Percentiles rank a stretch among this genome's conserved stretches.
Evolutionary conservation across 2,113 vertebrate genomes (phyloP).

Genomic region (Baryphthengus martii): DNA sequence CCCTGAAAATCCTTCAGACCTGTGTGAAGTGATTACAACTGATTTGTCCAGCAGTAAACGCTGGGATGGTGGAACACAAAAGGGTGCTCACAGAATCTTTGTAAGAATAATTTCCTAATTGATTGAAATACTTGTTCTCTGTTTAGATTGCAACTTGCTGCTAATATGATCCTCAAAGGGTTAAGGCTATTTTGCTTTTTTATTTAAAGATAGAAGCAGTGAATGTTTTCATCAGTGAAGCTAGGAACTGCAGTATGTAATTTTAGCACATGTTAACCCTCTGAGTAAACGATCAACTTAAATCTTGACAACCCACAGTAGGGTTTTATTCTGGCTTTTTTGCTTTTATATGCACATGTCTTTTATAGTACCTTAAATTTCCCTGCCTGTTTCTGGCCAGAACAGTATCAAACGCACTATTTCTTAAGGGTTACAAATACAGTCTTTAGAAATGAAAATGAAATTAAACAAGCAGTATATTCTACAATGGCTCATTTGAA

Average conservation of each 20-base stretch:
- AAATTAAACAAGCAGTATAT: neutral
- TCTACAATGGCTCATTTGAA: neutral
- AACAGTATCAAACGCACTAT: neutral
- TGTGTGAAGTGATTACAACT: constrained; percentile 66
- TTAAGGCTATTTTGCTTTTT: constrained; percentile 76
- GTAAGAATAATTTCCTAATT: constrained; percentile 64
- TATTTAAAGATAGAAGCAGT: constrained; percentile 75
- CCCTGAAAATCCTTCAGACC: constrained; percentile 66
- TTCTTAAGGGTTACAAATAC: constrained; percentile 13
- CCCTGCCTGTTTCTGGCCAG: constrained; percentile 22
- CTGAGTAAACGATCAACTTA: constrained; percentile 70
- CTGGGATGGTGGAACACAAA: constrained; percentile 60
- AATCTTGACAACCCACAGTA: constrained; percentile 19
- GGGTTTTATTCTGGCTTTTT: constrained; percentile 64
- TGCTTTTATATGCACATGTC: constrained; percentile 42
- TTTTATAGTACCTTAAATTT: constrained; percentile 50
- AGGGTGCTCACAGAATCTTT: constrained; percentile 69
- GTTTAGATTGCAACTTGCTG: constrained; percentile 73
- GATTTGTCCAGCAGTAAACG: constrained; percentile 56
- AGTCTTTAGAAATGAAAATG: constrained; percentile 21
- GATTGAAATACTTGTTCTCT: constrained; percentile 62
- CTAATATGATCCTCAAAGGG: constrained; percentile 78
- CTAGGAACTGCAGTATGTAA: constrained; percentile 74
- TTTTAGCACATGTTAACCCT: constrained; percentile 77
- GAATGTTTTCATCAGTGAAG: constrained; percentile 78